Base-by-base conservation (phyloP, 1,140 invertebrate species). In the Odontomachus brunneus region DNA sequence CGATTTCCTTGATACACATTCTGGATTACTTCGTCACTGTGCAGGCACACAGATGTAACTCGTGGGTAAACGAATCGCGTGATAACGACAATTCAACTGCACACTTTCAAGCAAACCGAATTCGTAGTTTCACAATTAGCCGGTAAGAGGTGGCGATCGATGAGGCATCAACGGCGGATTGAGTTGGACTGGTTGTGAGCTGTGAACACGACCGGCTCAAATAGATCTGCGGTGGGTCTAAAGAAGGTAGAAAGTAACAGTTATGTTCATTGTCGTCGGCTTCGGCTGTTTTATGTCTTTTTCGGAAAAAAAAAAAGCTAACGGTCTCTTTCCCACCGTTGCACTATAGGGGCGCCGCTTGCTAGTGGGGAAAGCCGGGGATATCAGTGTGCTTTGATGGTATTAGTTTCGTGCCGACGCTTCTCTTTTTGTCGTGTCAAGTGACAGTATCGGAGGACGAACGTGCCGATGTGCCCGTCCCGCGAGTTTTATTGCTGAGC, bases 241-340 rank as follows among this genome's bases (percentile, higher is more conserved):
- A 73, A 76, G 82, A 86, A 89, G 85, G 85, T 86, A 87, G 82
- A 87, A 85, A 84, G 75, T 84, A 81, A 89, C 89, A 89, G 89
- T 88, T 90, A 86, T 78, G 66, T 85, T 91, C 87, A 92, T 93
- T 93, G 91, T 92, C 88, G 81, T 71, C 80, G 72, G 76, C 63
- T 57, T n/a, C 76, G 67, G 67, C 80, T 86, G 82, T 83, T 93
- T 93, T 92, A 92, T 84, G 91, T 92, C 92, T 90, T 89, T 89
- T 92, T 89, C 85, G 81, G 78, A 87, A 90, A 90, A 89, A 91
- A 65, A 91, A 85, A 84, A 88, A 84, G 67, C 62, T 91, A 93
- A 93, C 92, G 91, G 91, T 92, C 71, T 17, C 65, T n/a, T 26
- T 38, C 7, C 84, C 65, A 1, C 12, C 38, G 76, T 49, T 38